phyloP scores from a whole-genome alignment of 2,113 vertebrate genomes.

The Bungarus multicinctus region DNA sequence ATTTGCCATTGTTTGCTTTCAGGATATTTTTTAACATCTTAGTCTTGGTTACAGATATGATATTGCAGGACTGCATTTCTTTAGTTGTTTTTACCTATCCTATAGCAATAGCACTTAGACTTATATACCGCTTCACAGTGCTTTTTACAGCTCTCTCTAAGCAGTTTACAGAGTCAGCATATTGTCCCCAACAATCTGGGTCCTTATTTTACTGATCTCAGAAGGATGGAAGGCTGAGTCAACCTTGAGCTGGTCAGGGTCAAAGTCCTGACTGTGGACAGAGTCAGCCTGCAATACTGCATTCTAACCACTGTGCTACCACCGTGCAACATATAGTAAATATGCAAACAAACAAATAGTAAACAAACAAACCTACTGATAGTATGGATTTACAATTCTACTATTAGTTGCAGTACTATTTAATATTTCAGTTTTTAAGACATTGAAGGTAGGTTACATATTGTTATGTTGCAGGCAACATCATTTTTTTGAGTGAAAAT shows the following conservation, averaged over 20 bases:
- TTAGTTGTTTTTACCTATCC: neutral
- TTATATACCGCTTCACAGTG: too few relatives aligned
- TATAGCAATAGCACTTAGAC: too few relatives aligned
- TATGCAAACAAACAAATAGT: conserved; percentile 25
- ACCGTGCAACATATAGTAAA: conserved; percentile 6
- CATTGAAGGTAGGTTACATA: conserved; percentile 58
- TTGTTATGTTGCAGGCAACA: conserved; percentile 39
- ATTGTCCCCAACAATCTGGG: neutral
- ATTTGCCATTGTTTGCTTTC: neutral
- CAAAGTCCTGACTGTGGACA: neutral
- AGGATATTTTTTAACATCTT: neutral
- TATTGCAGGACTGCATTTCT: neutral
- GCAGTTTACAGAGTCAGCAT: neutral
- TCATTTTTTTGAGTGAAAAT: conserved; percentile 44
- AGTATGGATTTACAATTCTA: conserved; percentile 51
- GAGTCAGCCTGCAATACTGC: neutral
- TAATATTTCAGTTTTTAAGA: conserved; percentile 38
- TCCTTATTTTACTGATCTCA: neutral
- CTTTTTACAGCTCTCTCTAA: neutral
- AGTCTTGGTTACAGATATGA: neutral
- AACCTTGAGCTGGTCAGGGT: neutral
- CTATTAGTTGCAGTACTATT: conserved; percentile 14
- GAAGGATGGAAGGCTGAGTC: neutral
- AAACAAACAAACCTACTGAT: conserved; percentile 38
- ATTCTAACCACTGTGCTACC: neutral